phyloP scores from a whole-genome alignment of 2,797 vertebrate species.

The Chelidonichthys spinosus region DNA sequence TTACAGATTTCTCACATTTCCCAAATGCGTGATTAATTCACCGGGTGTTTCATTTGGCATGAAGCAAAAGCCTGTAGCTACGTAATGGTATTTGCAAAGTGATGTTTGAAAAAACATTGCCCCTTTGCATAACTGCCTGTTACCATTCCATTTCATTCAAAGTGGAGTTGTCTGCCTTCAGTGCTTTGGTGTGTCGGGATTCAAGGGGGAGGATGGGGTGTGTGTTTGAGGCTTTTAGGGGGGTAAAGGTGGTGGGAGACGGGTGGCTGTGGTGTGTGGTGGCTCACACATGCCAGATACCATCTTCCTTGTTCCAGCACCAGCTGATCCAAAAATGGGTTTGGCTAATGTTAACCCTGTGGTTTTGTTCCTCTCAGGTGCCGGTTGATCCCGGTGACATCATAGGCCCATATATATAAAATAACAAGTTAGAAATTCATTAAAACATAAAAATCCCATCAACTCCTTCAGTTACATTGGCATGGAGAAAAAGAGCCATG shows the following conservation, averaged over 20 bases:
- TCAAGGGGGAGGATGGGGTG: conserved; percentile 18
- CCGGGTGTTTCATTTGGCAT: not conserved
- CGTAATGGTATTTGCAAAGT: conserved; percentile 1
- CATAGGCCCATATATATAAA: too few species aligned
- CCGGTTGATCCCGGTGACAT: too few species aligned
- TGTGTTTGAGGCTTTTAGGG: conserved; percentile 3
- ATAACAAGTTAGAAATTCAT: too few species aligned
- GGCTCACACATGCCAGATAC: conserved; percentile 24
- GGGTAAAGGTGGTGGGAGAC: not conserved
- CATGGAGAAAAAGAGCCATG: too few species aligned
- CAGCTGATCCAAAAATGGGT: too few species aligned
- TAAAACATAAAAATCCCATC: too few species aligned
- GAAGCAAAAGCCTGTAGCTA: not conserved
- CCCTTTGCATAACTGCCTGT: conserved; percentile 6
- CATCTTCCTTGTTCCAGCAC: conserved; percentile 29
- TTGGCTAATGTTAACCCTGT: too few species aligned
- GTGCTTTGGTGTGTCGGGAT: conserved; percentile 32
- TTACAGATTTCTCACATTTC: conserved; percentile 3
- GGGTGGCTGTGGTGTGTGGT: not conserved
- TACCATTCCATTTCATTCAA: conserved; percentile 6
- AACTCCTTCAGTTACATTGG: too few species aligned
- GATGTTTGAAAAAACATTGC: not conserved
- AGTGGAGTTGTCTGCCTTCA: conserved; percentile 11
- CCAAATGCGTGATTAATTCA: not conserved
- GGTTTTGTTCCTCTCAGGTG: too few species aligned